Evolutionary conservation across 2,113 vertebrate genomes (phyloP).

Genomic region (Noctilio leporinus): DNA sequence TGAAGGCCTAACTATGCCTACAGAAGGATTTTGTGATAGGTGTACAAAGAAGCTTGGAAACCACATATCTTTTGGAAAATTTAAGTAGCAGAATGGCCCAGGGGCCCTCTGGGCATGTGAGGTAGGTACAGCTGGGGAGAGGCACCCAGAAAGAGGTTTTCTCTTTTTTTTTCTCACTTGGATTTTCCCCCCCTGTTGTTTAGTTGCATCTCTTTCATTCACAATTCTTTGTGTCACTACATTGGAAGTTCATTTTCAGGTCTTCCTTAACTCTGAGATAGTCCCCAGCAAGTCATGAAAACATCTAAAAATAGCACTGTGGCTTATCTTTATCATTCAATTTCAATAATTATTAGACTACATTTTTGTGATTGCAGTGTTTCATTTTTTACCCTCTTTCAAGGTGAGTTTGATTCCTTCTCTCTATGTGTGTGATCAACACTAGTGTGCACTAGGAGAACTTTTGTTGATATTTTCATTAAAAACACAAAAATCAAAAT

Average conservation of each 20-base stretch:
- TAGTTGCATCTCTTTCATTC: not conserved
- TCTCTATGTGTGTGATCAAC: not conserved
- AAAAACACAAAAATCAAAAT: constrained; percentile 24
- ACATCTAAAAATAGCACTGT: not conserved
- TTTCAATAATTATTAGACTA: not conserved
- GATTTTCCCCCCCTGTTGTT: not conserved
- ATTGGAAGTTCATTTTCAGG: not conserved
- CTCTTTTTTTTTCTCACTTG: not conserved
- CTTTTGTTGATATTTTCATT: constrained; percentile 34
- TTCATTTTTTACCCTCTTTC: not conserved
- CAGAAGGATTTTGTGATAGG: not conserved
- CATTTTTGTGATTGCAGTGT: not conserved
- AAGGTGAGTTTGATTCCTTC: not conserved
- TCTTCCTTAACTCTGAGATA: not conserved
- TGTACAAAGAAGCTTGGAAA: not conserved
- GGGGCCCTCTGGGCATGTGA: not conserved
- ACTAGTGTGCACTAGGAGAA: not conserved
- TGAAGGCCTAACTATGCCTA: not conserved
- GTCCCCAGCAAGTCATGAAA: not conserved
- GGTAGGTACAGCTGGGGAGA: accelerated
- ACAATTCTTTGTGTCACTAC: not conserved
- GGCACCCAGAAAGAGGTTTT: not conserved
- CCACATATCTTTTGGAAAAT: not conserved
- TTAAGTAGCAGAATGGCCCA: accelerated
- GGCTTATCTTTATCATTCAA: constrained; percentile 16